These are phyloP conservation scores for Corvus cornix DNA, from an alignment of 2,113 vertebrate genomes.

Conservation along the genomic window DNA sequence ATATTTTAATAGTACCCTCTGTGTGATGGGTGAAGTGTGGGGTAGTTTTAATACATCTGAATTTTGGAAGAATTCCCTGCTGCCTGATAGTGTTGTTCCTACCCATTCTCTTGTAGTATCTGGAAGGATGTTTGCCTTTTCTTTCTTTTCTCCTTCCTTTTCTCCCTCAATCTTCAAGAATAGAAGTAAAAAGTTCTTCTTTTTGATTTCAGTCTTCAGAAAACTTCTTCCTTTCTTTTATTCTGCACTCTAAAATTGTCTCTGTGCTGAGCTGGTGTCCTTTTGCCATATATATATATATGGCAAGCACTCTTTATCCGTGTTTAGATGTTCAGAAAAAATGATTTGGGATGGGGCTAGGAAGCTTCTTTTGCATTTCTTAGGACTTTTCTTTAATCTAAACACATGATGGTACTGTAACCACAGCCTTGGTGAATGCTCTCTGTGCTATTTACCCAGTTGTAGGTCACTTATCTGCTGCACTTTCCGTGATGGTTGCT, in stretches of 20 bases:
- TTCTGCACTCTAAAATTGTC: background rate
- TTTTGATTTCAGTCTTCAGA: background rate
- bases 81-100: background rate
- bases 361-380: background rate
- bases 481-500: constrained; percentile 80
- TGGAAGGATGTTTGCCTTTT: background rate
- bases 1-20: background rate
- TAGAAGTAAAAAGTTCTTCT: background rate
- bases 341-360: accelerated
- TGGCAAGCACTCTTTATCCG: background rate
- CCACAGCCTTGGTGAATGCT: background rate
- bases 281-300: background rate
- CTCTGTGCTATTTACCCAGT: constrained; percentile 66
- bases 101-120: background rate
- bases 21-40: background rate
- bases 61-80: background rate
- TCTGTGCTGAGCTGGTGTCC: background rate
- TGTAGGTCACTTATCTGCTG: constrained; percentile 81
- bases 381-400: background rate
- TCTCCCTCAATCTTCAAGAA: accelerated
- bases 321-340: background rate
- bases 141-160: background rate
- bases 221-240: background rate
- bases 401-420: background rate
- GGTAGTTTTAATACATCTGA: background rate